Evolutionary conservation across 2,888 invertebrate species (phyloP), one percentile per base, ranked within the genome.

Genomic region (Limenitis camilla): DNA sequence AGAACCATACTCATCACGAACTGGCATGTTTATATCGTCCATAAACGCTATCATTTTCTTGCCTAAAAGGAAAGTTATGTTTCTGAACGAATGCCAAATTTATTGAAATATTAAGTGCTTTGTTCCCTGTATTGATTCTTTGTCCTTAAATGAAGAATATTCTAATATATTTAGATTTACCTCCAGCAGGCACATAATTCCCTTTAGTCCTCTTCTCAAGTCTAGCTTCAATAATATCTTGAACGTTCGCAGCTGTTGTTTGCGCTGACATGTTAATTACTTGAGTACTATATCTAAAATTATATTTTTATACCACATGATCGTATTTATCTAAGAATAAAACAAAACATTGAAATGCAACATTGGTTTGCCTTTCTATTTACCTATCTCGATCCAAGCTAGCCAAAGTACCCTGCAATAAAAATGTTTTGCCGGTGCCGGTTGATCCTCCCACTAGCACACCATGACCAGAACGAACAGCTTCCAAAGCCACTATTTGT

Each of bases 11-110:
- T 90, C 90, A 69, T 97, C 96, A 61, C 94, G 94, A 6, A 93
- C 94, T 0, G 96, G 96, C 96, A 96, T 96, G 82, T 96, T 96
- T 66, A 97, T 92, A 74, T 97, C 96, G 74, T 97, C 97, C 91
- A 97, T 91, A 74, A 96, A 96, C 6, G 93, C 91, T 53, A 96
- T 90, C 91, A 97, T 91, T 60, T 88, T 92, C 83, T 96, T 96
- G 29, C 87, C 88, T 88, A 51, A 8, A 8, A 8, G n/a, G 6
- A 11, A 31, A 6, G 1, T 29, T 33, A 5, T 35, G 10, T 35
- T 35, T 19, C 3, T 19, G 19, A 19, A 19, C 19, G 3, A 19
- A 3, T 3, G 19, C 19, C 19, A 1, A 19, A 19, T 2, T 19
- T 19, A 19, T n/a, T n/a, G n/a, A n/a, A 19, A 19, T 19, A 19